Percentiles rank a stretch among this genome's conserved stretches.
Conservation (phyloP, 1,140 invertebrate genomes). For the Trissolcus basalis region DNA sequence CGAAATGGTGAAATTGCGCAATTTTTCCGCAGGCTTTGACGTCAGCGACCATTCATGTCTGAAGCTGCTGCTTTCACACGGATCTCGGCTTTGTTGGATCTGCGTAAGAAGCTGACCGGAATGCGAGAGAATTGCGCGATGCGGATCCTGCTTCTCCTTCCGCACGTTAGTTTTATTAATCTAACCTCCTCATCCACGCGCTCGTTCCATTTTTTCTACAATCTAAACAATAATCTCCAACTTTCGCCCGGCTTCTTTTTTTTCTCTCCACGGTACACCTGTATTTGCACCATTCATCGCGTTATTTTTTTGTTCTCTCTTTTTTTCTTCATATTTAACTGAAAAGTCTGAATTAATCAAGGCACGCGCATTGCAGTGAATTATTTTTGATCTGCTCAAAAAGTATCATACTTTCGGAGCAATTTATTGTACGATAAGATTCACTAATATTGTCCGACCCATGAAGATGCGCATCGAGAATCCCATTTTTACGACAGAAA, state of each 20-base stretch:
- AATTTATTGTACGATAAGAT: conserved; percentile 38
- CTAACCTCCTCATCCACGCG: conserved; percentile 34
- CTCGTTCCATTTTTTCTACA: conserved; percentile 51
- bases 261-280: conserved; percentile 24
- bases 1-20: conserved; percentile 72
- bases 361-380: too few relatives aligned
- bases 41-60: conserved; percentile 71
- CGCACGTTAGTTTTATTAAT: conserved; percentile 46
- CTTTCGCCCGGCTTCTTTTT: conserved; percentile 50
- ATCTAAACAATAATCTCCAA: conserved; percentile 41
- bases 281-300: conserved; percentile 29
- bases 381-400: too few relatives aligned
- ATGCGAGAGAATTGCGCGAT: conserved; percentile 59
- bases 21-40: conserved; percentile 72
- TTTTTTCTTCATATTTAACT: conserved; percentile 3
- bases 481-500: conserved; percentile 29
- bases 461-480: background rate
- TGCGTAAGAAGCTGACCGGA: conserved; percentile 59
- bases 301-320: conserved; percentile 36
- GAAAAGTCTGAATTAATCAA: too few relatives aligned
- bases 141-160: conserved; percentile 55
- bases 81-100: conserved; percentile 69
- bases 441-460: conserved; percentile 31
- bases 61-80: conserved; percentile 70
- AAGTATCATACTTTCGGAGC: conserved; percentile 21